Percentiles rank a stretch among this genome's conserved stretches.
phyloP scores from a whole-genome alignment of 2,888 invertebrate genomes.

The Cephus pygmeus region DNA sequence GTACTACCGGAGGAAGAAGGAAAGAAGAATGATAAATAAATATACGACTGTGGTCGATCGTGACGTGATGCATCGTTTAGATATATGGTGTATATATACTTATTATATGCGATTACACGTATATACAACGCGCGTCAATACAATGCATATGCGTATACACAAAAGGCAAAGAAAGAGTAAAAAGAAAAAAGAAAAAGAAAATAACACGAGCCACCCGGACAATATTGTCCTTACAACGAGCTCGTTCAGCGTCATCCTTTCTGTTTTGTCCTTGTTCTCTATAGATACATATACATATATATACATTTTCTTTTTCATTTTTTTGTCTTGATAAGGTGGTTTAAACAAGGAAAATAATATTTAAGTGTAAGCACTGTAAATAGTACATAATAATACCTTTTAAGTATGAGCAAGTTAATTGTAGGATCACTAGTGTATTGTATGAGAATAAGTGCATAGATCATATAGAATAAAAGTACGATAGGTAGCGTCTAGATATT shows the following conservation, averaged over 20 bases:
- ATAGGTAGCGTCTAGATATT: conserved; percentile 63
- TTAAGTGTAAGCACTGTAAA: conserved; percentile 62
- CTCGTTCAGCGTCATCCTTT: no score
- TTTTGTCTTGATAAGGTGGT: conserved; percentile 50
- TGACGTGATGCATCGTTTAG: no score
- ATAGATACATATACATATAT: not conserved
- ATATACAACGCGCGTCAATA: no score
- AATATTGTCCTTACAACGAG: no score
- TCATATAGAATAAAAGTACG: conserved; percentile 37
- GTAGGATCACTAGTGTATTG: conserved; percentile 60
- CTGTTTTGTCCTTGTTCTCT: no score
- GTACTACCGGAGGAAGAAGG: not conserved
- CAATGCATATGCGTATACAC: no score
- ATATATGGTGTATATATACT: no score
- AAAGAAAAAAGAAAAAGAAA: conserved; percentile 10
- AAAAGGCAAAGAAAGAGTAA: conserved; percentile 7
- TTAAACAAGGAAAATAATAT: conserved; percentile 42
- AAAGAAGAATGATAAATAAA: not conserved
- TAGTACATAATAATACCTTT: conserved; percentile 64
- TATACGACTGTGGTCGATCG: no score
- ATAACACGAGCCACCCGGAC: conserved; percentile 18
- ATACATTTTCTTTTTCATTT: conserved; percentile 3
- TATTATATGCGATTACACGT: no score
- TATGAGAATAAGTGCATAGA: conserved; percentile 38
- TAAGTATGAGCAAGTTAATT: conserved; percentile 61